Base-by-base conservation (phyloP, 2,797 vertebrate genomes). In the Scleropages formosus region DNA sequence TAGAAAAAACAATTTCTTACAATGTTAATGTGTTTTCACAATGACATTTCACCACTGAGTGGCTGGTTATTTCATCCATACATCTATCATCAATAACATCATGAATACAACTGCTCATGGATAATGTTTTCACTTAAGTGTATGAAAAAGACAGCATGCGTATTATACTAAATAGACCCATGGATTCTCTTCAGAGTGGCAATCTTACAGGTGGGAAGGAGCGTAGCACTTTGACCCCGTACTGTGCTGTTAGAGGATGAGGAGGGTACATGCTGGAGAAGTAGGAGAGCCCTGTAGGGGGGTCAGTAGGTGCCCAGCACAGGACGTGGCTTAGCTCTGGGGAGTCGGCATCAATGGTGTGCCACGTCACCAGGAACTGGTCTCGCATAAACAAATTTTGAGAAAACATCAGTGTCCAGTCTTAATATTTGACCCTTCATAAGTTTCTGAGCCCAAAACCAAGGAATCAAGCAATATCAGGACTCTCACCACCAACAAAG, bases 261-360 rank as follows among this genome's bases (percentile, higher is more conserved):
- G 96, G 97, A 0, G 97, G 96, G 77, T 96, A 98, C 94, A 96
- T 92, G 90, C 95, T 96, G 78, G 96, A 98, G 87, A 98, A 98
- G 89, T 98, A 98, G 31, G 97, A 98, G 16, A 98, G 93, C 71
- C 95, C 97, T 0, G 97, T 98, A 4, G 97, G 97, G 0, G 96
- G 97, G 83, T 98, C 97, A 0, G 94, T 95, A 0, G 95, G 93
- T 0, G 96, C 96, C 97, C 96, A 98, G 85, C 95, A 97, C 24
- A 98, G 89, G 75, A 98, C 95, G 0, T 98, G 94, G 84, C 96
- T 98, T 80, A 98, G 92, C 85, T 98, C 97, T 0, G 97, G 96
- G 20, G 97, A 98, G 26, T 98, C 97, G 0, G 97, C 96, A 26
- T 98, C 97, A 0, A 98, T 98, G 0, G 97, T 98, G 84, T 98